A percentile compares a stretch with the other conserved stretches of the same genome.
phyloP scores from a whole-genome alignment of 2,797 vertebrate genomes.

The Coreius guichenoti region DNA sequence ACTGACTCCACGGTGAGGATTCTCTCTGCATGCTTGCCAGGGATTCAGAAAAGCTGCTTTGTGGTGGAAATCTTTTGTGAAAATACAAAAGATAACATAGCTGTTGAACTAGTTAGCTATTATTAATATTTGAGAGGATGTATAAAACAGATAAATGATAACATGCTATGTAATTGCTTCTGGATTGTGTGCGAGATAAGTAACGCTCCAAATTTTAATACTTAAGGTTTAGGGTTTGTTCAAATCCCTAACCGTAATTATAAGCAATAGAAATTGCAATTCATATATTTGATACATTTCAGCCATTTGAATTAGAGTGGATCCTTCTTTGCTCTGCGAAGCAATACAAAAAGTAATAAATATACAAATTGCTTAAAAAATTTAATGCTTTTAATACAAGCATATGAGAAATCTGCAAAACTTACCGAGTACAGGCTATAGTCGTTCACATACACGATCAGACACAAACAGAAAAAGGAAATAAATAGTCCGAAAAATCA shows the following conservation, averaged over 20 bases:
- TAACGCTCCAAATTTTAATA: not conserved
- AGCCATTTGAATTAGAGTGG: not conserved
- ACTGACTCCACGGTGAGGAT: slow-evolving; percentile 16
- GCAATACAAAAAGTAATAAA: not conserved
- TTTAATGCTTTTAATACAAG: slow-evolving; percentile 49
- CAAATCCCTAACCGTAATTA: not conserved
- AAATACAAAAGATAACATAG: slow-evolving; percentile 27
- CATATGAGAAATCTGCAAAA: slow-evolving; percentile 40
- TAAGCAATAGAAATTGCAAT: no score
- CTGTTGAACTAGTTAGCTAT: slow-evolving; percentile 3
- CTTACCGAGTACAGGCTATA: slow-evolving; percentile 39
- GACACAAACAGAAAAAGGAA: slow-evolving; percentile 37
- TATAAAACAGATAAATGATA: not conserved
- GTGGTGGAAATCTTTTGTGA: slow-evolving; percentile 15
- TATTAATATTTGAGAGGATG: not conserved
- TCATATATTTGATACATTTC: not conserved
- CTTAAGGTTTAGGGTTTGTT: not conserved
- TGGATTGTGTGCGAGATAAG: not conserved
- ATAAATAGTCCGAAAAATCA: slow-evolving; percentile 38
- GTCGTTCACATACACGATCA: slow-evolving; percentile 34
- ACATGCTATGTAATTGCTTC: not conserved
- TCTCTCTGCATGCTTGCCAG: not conserved
- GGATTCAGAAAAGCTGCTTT: slow-evolving; percentile 39
- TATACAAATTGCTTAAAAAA: slow-evolving; percentile 26
- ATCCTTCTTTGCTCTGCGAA: not conserved